A percentile compares a stretch with the other conserved stretches of the same genome.
These are phyloP conservation scores for Lichenostomus cassidix DNA, from an alignment of 2,113 vertebrate genomes.

Conservation along the genomic window DNA sequence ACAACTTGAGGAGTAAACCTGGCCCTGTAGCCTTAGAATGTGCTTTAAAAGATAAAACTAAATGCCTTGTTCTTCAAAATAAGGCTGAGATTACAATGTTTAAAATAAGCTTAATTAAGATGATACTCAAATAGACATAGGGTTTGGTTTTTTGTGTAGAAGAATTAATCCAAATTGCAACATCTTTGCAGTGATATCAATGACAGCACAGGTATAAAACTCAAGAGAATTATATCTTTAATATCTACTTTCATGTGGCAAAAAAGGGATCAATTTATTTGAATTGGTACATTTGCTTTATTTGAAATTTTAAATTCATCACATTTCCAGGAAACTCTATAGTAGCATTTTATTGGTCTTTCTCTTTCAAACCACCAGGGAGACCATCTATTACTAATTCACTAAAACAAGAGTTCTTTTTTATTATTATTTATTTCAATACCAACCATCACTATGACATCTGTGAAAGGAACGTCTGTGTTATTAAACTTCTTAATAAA, in stretches of 20 bases:
- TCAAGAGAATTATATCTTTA: constrained; percentile 18
- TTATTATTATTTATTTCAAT: constrained; percentile 41
- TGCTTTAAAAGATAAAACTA: not conserved
- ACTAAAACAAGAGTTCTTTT: not conserved
- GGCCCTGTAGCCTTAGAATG: not conserved
- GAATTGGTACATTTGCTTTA: constrained; percentile 23
- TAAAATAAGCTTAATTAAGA: not conserved
- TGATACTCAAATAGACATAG: not conserved
- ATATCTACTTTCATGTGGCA: not conserved
- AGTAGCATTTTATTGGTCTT: constrained; percentile 4
- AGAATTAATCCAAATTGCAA: not conserved
- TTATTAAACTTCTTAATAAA: constrained; percentile 36
- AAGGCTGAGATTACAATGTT: not conserved
- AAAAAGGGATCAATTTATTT: constrained; percentile 33
- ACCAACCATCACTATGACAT: not conserved
- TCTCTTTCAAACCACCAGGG: not conserved
- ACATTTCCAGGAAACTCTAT: constrained; percentile 1
- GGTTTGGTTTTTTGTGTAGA: not conserved
- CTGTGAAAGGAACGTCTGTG: not conserved
- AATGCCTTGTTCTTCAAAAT: not conserved
- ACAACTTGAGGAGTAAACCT: not conserved
- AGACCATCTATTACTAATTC: not conserved
- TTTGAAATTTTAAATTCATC: constrained; percentile 37
- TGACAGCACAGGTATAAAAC: not conserved
- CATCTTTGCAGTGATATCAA: not conserved